Evolutionary conservation across 2,113 vertebrate species (phyloP).

Genomic region (Falco punctatus): DNA sequence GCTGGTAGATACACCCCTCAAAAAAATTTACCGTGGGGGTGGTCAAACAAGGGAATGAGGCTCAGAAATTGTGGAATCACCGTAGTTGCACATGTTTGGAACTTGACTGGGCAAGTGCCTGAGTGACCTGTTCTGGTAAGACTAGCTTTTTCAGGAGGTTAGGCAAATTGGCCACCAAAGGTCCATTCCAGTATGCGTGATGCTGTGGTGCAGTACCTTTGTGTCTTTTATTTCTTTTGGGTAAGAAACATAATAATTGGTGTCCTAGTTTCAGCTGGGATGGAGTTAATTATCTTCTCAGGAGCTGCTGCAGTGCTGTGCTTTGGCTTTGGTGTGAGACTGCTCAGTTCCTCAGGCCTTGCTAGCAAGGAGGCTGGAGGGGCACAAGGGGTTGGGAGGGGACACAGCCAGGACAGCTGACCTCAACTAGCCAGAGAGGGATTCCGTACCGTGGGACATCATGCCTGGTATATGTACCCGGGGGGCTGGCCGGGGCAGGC

Average conservation of each 20-base stretch:
- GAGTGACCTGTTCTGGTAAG: neutral
- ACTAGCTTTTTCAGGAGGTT: neutral
- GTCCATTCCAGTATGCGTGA: fast-evolving
- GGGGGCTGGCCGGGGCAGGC: no score
- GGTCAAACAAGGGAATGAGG: neutral
- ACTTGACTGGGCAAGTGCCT: neutral
- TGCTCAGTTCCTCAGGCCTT: no score
- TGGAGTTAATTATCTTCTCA: no score
- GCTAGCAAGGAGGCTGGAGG: no score
- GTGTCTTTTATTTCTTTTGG: neutral
- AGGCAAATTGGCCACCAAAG: neutral
- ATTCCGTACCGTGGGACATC: no score
- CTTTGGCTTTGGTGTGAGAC: no score
- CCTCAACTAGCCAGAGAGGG: no score
- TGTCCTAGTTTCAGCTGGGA: no score
- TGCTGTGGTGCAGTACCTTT: neutral
- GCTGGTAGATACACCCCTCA: fast-evolving
- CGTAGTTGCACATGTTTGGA: fast-evolving
- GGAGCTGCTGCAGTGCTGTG: no score
- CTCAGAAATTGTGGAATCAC: neutral
- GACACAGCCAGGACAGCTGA: no score
- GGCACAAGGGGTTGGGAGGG: no score
- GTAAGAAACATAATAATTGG: neutral
- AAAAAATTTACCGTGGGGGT: fast-evolving
- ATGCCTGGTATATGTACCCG: no score